Base-by-base conservation (phyloP, 2,797 vertebrate genomes). In the Rhynchotus rufescens region DNA sequence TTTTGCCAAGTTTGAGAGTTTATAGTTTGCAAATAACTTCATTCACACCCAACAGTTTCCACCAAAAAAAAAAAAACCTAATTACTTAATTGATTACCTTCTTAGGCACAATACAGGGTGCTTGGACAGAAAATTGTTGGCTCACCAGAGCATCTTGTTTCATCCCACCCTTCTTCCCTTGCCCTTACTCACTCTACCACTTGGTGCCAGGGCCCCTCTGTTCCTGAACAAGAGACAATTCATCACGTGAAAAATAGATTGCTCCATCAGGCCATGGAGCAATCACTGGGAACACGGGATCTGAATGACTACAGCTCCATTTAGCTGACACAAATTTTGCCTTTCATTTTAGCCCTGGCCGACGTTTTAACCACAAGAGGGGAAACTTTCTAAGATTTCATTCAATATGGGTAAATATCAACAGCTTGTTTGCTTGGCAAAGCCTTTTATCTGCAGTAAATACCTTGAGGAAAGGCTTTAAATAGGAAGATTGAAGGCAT, bases 371-470 rank as follows among this genome's bases (percentile, higher is more conserved):
- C 84, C 42, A 38, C 20, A 73, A 87, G 44, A 93, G 12, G 32
- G 28, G 66, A 36, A 90, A 69, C 80, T 86, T 92, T 42, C 60
- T 85, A 86, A 89, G 93, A 54, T 90, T 89, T 92, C 77, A 51
- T 92, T 95, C 86, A 61, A 14, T 87, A 85, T 90, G 91, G 71
- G 28, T 83, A 94, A 94, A 44, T 79, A 85, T 91, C 84, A 91
- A 76, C 40, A 76, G 82, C 80, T 94, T 94, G 79, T 92, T 93
- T 93, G 90, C 60, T 84, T 93, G 92, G 80, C 88, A 84, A 47
- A 67, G 56, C 36, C 67, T 61, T 94, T 93, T 81, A 54, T 76
- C 84, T 81, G 57, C 44, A 81, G 32, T 71, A 92, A 95, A 87
- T 73, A 76, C 34, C 15, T 36, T 57, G 66, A 93, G 73, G 93